A percentile compares a stretch with the other conserved stretches of the same genome.
Conservation (phyloP, 2,888 invertebrate species). For the Blastobasis lacticolella region DNA sequence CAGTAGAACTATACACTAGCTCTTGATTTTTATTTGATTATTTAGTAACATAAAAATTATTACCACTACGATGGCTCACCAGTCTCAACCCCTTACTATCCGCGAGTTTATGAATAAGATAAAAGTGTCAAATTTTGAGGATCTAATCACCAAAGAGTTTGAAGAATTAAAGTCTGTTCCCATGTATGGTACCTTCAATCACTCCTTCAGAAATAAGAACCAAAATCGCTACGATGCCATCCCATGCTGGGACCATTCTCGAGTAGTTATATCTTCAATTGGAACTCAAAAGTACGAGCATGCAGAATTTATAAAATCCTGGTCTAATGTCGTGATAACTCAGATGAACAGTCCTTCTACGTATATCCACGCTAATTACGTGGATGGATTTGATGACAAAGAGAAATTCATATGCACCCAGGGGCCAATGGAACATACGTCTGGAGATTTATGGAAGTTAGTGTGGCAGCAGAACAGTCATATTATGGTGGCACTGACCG, state of each 20-base stretch:
- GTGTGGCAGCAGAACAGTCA: neutral
- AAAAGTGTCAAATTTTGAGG: neutral
- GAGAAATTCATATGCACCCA: neutral
- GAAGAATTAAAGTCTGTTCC: neutral
- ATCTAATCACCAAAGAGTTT: neutral
- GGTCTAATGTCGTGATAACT: neutral
- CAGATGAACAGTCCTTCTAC: neutral
- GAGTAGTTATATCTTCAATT: no score
- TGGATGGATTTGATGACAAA: neutral
- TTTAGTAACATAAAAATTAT: neutral
- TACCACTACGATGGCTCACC: neutral
- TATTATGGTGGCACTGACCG: no score
- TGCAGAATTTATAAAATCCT: neutral
- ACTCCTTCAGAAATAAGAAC: neutral
- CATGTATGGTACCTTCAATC: neutral
- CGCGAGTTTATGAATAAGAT: neutral
- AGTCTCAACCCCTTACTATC: neutral
- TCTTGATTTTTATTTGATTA: no score
- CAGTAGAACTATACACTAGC: no score
- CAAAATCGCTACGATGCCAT: neutral
- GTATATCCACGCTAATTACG: no score
- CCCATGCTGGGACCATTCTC: neutral
- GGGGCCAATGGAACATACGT: neutral
- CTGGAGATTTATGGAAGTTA: no score
- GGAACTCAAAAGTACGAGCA: no score